These are phyloP conservation scores for Oryzias javanicus DNA, from an alignment of 2,113 vertebrate genomes.

Conservation along the genomic window DNA sequence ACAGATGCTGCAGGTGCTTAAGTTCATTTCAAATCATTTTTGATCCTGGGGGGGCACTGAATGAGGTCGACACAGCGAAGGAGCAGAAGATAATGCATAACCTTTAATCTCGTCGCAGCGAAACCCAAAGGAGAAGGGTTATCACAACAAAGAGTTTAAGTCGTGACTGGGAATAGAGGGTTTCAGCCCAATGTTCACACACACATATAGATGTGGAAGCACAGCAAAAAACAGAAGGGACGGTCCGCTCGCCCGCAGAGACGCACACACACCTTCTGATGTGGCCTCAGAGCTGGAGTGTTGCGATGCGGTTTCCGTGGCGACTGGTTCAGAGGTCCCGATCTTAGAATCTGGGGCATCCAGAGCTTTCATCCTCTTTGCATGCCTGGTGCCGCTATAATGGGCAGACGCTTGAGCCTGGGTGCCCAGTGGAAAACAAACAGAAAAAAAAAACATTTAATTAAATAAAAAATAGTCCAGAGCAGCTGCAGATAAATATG, in stretches of 20 bases:
- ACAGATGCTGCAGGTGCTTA: not conserved
- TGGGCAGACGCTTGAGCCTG: slow-evolving; percentile 91
- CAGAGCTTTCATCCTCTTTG: slow-evolving; percentile 91
- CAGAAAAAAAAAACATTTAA: too few species aligned
- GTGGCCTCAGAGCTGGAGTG: slow-evolving; percentile 86
- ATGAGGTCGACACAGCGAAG: slow-evolving; percentile 41
- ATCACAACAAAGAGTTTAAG: slow-evolving; percentile 64
- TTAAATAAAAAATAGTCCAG: slow-evolving; percentile 17
- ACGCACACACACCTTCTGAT: slow-evolving; percentile 71
- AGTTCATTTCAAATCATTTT: slow-evolving; percentile 30
- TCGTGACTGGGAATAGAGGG: slow-evolving; percentile 41
- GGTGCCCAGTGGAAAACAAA: slow-evolving; percentile 57
- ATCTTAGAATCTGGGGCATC: slow-evolving; percentile 90
- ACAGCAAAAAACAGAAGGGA: not conserved
- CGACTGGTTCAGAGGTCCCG: slow-evolving; percentile 78
- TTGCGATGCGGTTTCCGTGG: slow-evolving; percentile 67
- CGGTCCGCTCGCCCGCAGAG: slow-evolving; percentile 13
- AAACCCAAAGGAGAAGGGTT: slow-evolving; percentile 31
- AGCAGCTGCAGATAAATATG: not conserved
- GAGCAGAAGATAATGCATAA: slow-evolving; percentile 37
- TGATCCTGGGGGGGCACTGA: slow-evolving; percentile 40
- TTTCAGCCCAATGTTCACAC: slow-evolving; percentile 10
- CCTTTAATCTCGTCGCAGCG: slow-evolving; percentile 49
- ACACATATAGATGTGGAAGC: slow-evolving; percentile 6
- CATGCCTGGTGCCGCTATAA: slow-evolving; percentile 91